These are phyloP conservation scores for Hypomecis atomaria DNA, from an alignment of 2,888 invertebrate species.

Conservation along the genomic window DNA sequence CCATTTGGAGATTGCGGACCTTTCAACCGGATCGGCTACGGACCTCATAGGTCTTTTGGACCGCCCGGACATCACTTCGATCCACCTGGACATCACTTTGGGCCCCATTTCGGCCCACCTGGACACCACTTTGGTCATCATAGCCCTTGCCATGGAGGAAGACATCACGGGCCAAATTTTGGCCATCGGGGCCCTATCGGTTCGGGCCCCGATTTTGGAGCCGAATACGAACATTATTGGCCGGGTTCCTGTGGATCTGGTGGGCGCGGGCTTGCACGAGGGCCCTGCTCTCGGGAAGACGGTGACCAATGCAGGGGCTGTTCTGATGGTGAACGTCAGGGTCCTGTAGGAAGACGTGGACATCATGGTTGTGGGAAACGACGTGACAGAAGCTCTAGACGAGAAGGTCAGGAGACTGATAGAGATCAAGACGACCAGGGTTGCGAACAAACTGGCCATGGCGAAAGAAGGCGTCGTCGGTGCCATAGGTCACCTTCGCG, in stretches of 20 bases:
- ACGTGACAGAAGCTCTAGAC: neutral
- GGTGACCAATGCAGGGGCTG: conserved; percentile 5
- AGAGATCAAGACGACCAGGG: neutral
- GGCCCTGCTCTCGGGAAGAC: conserved; percentile 3
- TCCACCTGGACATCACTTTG: conserved; percentile 4
- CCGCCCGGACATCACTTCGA: conserved; percentile 8
- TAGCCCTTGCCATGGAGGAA: neutral
- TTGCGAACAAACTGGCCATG: conserved; percentile 4
- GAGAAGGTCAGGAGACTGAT: neutral
- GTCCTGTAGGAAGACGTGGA: conserved; percentile 7
- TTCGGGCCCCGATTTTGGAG: conserved; percentile 8
- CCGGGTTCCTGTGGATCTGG: conserved; percentile 6
- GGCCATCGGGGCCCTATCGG: conserved; percentile 6
- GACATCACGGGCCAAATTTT: conserved; percentile 7
- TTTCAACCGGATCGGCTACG: conserved; percentile 6
- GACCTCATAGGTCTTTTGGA: conserved; percentile 9
- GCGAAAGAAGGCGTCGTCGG: neutral
- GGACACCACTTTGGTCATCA: neutral
- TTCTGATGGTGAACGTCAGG: neutral
- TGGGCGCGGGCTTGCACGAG: conserved; percentile 9
- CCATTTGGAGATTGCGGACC: conserved; percentile 17
- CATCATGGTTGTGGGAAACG: conserved; percentile 2
- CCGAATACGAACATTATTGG: conserved; percentile 8
- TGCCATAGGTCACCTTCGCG: conserved; percentile 9
- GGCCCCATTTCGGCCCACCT: conserved; percentile 12